Conservation (phyloP, 1,140 invertebrate genomes). For the Trachymyrmex cornetzi region DNA sequence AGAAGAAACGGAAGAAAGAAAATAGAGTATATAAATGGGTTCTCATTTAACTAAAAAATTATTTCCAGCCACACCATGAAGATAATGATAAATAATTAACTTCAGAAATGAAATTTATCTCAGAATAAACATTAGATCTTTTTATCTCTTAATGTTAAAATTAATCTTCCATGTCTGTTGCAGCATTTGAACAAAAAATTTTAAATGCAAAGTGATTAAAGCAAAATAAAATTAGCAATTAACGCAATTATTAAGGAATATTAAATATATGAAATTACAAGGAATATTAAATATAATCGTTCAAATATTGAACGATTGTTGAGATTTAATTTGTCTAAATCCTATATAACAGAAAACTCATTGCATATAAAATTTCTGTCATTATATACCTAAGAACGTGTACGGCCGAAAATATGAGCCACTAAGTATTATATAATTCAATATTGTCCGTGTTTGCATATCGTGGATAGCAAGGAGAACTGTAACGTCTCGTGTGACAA, state of each 20-base stretch:
- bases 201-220: too few relatives aligned
- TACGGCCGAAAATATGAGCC: neutral
- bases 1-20: neutral
- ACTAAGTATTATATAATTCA: conserved; percentile 45
- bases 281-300: neutral
- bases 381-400: neutral
- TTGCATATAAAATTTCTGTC: neutral
- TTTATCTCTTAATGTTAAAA: neutral
- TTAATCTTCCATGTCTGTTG: neutral
- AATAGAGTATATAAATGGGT: neutral
- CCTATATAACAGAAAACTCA: neutral
- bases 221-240: too few relatives aligned
- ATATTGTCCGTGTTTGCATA: conserved; percentile 31
- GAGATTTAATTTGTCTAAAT: neutral
- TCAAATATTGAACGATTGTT: neutral
- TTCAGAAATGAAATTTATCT: neutral
- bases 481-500: conserved; percentile 37
- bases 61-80: neutral
- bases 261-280: too few relatives aligned
- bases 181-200: neutral
- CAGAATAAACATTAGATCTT: neutral
- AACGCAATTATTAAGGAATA: too few relatives aligned
- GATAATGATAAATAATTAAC: neutral
- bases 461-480: neutral
- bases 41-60: neutral